A percentile compares a stretch with the other conserved stretches of the same genome.
Evolutionary conservation across 2,888 invertebrate genomes (phyloP).

Genomic region (Venusia cambrica): DNA sequence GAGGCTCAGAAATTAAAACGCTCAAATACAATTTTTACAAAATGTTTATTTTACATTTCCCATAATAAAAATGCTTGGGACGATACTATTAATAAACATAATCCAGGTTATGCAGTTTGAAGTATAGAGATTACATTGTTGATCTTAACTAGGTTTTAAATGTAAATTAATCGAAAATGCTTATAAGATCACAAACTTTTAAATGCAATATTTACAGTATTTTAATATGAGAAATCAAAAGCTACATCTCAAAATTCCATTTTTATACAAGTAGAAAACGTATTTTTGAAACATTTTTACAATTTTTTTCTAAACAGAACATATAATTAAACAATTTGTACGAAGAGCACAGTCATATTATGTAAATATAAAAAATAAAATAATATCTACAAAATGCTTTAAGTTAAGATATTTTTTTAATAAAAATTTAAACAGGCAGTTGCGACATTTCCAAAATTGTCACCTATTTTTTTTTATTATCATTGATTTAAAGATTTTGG

Average conservation of each 20-base stretch:
- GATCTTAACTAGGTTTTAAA: conserved; percentile 56
- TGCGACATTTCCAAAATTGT: conserved; percentile 26
- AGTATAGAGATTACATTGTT: conserved; percentile 57
- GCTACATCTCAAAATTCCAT: conserved; percentile 37
- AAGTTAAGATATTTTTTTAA: conserved; percentile 37
- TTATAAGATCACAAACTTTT: conserved; percentile 69
- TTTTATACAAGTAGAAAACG: conserved; percentile 50
- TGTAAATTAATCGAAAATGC: conserved; percentile 40
- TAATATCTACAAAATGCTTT: conserved; percentile 48
- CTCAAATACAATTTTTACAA: conserved; percentile 40
- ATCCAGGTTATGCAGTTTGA: conserved; percentile 56
- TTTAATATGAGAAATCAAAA: conserved; percentile 38
- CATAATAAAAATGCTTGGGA: conserved; percentile 48
- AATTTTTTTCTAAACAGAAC: conserved; percentile 55
- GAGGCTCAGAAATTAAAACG: too few relatives aligned
- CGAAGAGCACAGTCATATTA: conserved; percentile 49
- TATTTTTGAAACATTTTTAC: conserved; percentile 38
- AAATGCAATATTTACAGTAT: conserved; percentile 75
- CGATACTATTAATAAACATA: conserved; percentile 54
- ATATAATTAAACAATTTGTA: conserved; percentile 43
- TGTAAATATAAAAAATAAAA: conserved; percentile 30
- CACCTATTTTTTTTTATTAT: conserved; percentile 14
- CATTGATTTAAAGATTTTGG: conserved; percentile 30
- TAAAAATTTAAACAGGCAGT: conserved; percentile 35
- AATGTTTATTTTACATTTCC: conserved; percentile 67